phyloP scores from a whole-genome alignment of 2,797 vertebrate genomes.

The Gadopsis marmoratus region DNA sequence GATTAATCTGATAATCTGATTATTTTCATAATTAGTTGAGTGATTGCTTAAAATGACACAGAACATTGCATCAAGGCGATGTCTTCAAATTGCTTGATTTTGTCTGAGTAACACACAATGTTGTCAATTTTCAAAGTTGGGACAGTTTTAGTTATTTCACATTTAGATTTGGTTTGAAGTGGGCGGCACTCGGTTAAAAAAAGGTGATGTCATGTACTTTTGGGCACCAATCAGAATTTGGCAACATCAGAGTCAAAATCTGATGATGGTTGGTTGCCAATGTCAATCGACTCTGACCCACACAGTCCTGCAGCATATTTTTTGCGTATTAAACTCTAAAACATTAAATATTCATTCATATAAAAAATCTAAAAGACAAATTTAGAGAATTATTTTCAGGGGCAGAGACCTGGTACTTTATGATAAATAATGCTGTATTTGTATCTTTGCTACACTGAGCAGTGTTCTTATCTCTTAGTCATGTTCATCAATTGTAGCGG shows the following conservation, averaged over 20 bases:
- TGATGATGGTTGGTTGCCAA: not conserved
- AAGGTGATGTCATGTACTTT: not conserved
- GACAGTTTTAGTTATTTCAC: not conserved
- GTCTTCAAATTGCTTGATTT: too few species aligned
- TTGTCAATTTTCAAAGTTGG: not conserved
- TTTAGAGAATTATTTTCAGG: not conserved
- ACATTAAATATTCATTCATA: too few species aligned
- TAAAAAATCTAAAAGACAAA: too few species aligned
- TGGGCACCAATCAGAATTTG: not conserved
- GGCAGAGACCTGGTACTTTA: not conserved
- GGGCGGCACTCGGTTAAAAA: not conserved
- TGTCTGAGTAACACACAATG: too few species aligned
- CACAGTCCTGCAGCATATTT: not conserved
- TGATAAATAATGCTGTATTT: not conserved
- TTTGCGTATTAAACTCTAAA: not conserved
- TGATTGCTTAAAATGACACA: slow-evolving; percentile 12
- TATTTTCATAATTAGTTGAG: not conserved
- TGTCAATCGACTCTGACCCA: not conserved
- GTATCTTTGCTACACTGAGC: not conserved
- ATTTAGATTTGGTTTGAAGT: not conserved
- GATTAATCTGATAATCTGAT: not conserved
- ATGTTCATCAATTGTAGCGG: not conserved
- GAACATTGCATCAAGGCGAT: too few species aligned
- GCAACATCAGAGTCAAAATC: not conserved
- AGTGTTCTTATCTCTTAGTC: not conserved